A percentile compares a stretch with the other conserved stretches of the same genome.
These are phyloP conservation scores for Saccostrea cuccullata DNA, from an alignment of 1,140 invertebrate genomes.

Conservation along the genomic window DNA sequence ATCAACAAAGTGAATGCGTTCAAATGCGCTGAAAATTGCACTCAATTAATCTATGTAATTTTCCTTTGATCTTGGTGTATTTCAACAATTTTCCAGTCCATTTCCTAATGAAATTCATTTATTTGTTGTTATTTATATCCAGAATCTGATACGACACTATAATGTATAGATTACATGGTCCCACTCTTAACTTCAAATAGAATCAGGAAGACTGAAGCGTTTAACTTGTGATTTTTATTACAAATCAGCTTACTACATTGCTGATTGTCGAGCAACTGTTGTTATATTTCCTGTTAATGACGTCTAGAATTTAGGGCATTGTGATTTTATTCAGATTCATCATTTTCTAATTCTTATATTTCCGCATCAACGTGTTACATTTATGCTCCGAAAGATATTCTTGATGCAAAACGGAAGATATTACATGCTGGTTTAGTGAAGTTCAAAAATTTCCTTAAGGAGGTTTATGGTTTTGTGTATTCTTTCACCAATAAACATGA, in stretches of 20 bases:
- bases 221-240: not conserved
- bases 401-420: too few species aligned
- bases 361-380: not conserved
- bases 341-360: not conserved
- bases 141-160: not conserved
- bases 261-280: not conserved
- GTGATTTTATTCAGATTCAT: not conserved
- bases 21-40: conserved; percentile 19
- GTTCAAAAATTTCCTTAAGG: too few species aligned
- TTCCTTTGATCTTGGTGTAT: not conserved
- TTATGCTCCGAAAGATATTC: too few species aligned
- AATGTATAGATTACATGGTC: not conserved
- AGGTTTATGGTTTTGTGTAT: too few species aligned
- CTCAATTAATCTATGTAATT: conserved; percentile 27
- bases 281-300: not conserved
- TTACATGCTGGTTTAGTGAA: too few species aligned
- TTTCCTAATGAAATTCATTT: conserved; percentile 36
- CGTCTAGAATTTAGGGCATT: not conserved
- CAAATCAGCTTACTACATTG: not conserved
- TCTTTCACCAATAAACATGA: too few species aligned
- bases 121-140: conserved; percentile 36
- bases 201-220: not conserved
- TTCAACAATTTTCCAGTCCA: conserved; percentile 31
- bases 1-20: not conserved
- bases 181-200: conserved; percentile 24